Evolutionary conservation across 2,113 vertebrate genomes (phyloP).

Genomic region (Nothobranchius furzeri): DNA sequence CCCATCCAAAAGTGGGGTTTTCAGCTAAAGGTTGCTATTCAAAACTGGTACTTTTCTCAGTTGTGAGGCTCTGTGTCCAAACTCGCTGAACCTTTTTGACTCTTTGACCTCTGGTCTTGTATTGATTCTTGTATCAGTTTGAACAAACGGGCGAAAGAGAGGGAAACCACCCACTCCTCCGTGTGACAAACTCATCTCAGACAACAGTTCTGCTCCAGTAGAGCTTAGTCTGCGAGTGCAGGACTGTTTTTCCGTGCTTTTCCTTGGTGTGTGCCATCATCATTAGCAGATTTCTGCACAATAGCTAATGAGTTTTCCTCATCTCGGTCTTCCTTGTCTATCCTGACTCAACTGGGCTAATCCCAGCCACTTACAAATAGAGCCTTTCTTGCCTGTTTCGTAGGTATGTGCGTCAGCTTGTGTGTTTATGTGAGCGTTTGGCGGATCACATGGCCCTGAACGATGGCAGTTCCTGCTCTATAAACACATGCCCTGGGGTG

Average conservation of each 20-base stretch:
- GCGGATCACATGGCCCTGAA: conserved; percentile 15
- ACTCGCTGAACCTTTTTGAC: conserved; percentile 2
- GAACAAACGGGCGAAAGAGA: conserved; percentile 13
- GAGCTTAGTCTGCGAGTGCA: conserved; percentile 37
- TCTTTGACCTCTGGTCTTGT: conserved; percentile 27
- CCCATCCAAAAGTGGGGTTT: background rate
- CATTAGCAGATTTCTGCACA: conserved; percentile 71
- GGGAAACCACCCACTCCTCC: background rate
- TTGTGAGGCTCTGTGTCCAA: background rate
- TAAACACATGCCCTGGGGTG: conserved; percentile 48
- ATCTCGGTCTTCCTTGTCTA: conserved; percentile 67
- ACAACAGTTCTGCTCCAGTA: conserved; percentile 11
- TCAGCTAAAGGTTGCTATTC: background rate
- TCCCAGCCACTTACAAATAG: conserved; percentile 71
- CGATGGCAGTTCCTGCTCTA: conserved; percentile 31
- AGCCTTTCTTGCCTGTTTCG: conserved; percentile 36
- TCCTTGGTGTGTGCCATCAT: conserved; percentile 45
- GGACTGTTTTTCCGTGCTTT: conserved; percentile 35
- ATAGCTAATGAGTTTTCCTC: conserved; percentile 75
- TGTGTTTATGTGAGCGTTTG: conserved; percentile 15
- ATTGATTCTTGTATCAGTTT: conserved; percentile 47
- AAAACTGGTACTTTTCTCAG: conserved; percentile 26
- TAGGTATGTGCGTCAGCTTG: conserved; percentile 26
- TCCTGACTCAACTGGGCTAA: conserved; percentile 65
- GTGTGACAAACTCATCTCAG: conserved; percentile 16